phyloP scores from a whole-genome alignment of 2,888 invertebrate species.

The Drosophila nr. perissopoda region DNA sequence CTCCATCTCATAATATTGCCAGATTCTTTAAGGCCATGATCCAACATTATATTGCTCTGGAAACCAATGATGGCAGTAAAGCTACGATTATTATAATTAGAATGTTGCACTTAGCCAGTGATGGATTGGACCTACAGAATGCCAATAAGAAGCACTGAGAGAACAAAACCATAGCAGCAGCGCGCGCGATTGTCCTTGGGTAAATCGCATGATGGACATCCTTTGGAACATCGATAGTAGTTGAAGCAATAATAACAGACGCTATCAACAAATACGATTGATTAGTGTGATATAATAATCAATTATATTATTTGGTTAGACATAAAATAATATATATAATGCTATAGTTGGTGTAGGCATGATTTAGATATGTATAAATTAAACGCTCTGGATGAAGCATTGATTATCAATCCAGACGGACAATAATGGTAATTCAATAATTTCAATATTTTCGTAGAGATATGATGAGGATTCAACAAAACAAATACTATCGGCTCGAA shows the following conservation, averaged over 20 bases:
- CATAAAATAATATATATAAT: too few relatives aligned
- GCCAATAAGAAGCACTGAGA: constrained; percentile 91
- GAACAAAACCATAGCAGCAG: constrained; percentile 90
- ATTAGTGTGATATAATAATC: background rate
- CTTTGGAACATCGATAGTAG: constrained; percentile 92
- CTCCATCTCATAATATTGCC: constrained; percentile 87
- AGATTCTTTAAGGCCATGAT: constrained; percentile 89
- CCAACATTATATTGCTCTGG: constrained; percentile 94
- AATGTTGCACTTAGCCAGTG: background rate
- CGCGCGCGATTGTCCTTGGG: constrained; percentile 93
- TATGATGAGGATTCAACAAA: too few relatives aligned
- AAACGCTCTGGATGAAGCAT: too few relatives aligned
- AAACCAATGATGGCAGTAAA: constrained; percentile 97
- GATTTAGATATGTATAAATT: too few relatives aligned
- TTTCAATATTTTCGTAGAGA: too few relatives aligned
- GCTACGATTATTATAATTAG: constrained; percentile 85
- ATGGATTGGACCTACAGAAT: constrained; percentile 40
- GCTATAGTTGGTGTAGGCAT: too few relatives aligned
- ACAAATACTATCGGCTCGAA: too few relatives aligned
- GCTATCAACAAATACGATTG: constrained; percentile 36
- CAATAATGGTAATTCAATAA: too few relatives aligned
- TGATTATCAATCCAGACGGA: too few relatives aligned
- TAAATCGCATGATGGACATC: constrained; percentile 93
- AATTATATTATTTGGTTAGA: too few relatives aligned
- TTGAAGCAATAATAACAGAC: constrained; percentile 88